Conservation (phyloP, 2,113 vertebrate species). For the Dromas ardeola region DNA sequence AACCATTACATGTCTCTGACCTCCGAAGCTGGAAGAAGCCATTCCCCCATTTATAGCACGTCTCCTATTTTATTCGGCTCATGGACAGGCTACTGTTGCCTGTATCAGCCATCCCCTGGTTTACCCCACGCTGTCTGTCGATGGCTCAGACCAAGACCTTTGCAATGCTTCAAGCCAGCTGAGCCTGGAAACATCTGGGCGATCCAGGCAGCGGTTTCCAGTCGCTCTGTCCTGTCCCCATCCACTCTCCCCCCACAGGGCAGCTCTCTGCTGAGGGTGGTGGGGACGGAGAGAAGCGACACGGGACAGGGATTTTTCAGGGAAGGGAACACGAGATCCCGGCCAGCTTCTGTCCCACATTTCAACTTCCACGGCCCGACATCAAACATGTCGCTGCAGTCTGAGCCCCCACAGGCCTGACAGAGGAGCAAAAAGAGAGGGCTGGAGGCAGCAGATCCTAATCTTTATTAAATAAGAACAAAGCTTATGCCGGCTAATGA, state of each 20-base stretch:
- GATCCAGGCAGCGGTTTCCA: not conserved
- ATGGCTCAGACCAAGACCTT: not conserved
- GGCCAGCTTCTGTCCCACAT: conserved; percentile 13
- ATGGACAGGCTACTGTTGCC: not conserved
- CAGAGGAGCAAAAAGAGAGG: conserved; percentile 67
- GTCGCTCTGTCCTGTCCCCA: not conserved
- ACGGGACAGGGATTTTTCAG: not conserved
- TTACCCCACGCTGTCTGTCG: not conserved
- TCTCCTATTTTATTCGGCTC: not conserved
- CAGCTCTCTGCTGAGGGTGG: not conserved
- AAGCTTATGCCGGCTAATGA: conserved; percentile 73
- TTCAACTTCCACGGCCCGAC: conserved; percentile 24
- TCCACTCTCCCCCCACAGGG: not conserved
- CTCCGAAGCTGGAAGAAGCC: not conserved
- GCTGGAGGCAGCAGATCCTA: conserved; percentile 74
- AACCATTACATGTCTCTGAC: not conserved
- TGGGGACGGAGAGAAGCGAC: rapidly evolving
- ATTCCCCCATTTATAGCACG: not conserved
- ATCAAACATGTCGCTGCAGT: conserved; percentile 63
- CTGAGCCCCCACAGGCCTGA: conserved; percentile 54
- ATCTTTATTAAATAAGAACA: conserved; percentile 79
- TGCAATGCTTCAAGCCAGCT: not conserved
- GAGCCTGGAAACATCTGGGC: not conserved
- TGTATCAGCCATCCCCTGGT: not conserved
- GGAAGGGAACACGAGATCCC: not conserved